Base-by-base conservation (phyloP, 1,140 invertebrate species). In the Helicoverpa armigera region DNA sequence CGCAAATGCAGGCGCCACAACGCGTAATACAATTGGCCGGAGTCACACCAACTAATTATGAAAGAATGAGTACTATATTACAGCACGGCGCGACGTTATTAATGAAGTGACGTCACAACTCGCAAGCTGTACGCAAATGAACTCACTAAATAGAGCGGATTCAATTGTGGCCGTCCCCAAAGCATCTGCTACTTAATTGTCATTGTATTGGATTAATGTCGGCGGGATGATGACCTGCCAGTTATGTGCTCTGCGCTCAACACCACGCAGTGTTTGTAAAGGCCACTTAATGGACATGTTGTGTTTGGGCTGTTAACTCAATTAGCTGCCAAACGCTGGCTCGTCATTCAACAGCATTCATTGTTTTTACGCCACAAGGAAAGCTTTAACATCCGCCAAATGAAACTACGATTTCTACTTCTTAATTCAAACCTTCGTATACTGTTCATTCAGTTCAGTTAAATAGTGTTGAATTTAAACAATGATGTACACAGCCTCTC, bases 261-360 rank as follows among this genome's bases (percentile, higher is more conserved):
- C 82, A 85, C 16, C 58, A 48, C 14, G 48, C 60, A 61, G 35
- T 89, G 84, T 91, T 88, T 86, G 79, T 80, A 77, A 69, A 86
- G 61, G 81, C 85, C 82, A 69, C 82, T 86, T 93, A 94, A 93
- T 94, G 91, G 90, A 92, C 80, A 92, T 92, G 88, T 87, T 90
- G 81, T 94, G 92, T 94, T 90, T 82, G 80, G 67, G 82, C 56
- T 91, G 92, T 91, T 92, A 92, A 93, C 93, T 93, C 81, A 91
- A 94, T 94, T 94, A 94, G 90, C 86, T 77, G 82, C 84, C 84
- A 80, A 80, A 79, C 85, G 85, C 76, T 82, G 81, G 72, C 83
- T 79, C 81, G 72, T 79, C 85, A 90, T 86, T 91, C 87, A 90
- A 91, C 86, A 85, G 82, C 79, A 84, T 75, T 88, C 88, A 90